phyloP scores from a whole-genome alignment of 2,888 invertebrate species.

The Heliothis peltigera region DNA sequence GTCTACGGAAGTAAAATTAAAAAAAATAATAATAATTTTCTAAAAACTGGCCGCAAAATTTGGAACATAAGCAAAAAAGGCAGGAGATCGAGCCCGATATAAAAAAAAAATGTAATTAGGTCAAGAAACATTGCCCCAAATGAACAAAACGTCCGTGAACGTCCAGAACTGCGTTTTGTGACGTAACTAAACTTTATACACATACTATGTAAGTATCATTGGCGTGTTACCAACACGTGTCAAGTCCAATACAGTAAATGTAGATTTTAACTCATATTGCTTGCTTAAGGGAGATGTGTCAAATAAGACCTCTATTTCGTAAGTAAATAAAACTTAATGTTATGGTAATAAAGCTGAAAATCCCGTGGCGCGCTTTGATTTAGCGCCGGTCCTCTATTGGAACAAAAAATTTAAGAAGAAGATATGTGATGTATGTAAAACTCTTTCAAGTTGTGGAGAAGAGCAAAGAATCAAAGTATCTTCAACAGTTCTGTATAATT shows the following conservation, averaged over 20 bases:
- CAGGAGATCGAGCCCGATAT: neutral
- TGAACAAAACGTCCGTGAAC: conserved; percentile 15
- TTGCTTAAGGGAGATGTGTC: conserved; percentile 19
- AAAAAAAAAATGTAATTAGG: neutral
- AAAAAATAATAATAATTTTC: no score
- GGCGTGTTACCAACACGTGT: conserved; percentile 47
- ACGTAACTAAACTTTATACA: conserved; percentile 11
- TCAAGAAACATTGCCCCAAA: conserved; percentile 15
- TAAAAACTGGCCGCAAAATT: no score
- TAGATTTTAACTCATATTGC: conserved; percentile 20
- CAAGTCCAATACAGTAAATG: conserved; percentile 28
- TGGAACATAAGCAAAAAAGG: no score
- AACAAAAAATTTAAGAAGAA: no score
- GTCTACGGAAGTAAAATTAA: no score
- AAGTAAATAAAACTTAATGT: no score
- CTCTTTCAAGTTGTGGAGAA: neutral
- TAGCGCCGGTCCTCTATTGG: no score
- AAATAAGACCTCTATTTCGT: neutral
- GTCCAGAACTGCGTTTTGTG: conserved; percentile 19
- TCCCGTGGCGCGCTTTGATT: no score
- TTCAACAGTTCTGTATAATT: neutral
- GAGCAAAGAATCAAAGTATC: neutral
- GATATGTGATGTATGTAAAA: no score
- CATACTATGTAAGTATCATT: conserved; percentile 23
- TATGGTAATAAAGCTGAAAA: no score